Conservation (phyloP, 2,888 invertebrate genomes). For the Melikaiella ostensackeni region DNA sequence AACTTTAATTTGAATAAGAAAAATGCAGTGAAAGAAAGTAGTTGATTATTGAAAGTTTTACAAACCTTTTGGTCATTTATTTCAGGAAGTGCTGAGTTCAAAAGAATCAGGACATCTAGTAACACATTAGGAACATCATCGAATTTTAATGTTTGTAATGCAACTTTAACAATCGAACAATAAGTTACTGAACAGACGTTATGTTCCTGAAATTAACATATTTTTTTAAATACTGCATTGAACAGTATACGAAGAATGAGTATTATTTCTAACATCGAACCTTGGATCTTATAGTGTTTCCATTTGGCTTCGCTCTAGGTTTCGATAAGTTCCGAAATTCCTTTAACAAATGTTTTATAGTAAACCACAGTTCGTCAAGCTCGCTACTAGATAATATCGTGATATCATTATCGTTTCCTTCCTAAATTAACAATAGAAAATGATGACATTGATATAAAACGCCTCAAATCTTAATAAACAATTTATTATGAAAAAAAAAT, state of each 20-base stretch:
- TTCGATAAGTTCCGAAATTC: constrained; percentile 46
- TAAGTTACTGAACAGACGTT: background rate
- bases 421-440: constrained; percentile 35
- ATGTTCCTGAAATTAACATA: constrained; percentile 4
- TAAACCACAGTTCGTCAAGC: constrained; percentile 54
- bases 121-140: constrained; percentile 53
- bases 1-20: background rate
- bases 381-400: constrained; percentile 49
- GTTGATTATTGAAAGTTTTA: background rate
- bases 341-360: constrained; percentile 47
- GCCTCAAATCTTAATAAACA: too few relatives aligned
- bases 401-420: constrained; percentile 49
- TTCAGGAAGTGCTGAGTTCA: constrained; percentile 52
- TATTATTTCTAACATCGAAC: background rate
- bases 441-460: background rate
- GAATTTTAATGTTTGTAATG: constrained; percentile 49
- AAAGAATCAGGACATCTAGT: constrained; percentile 49
- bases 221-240: background rate
- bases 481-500: too few relatives aligned
- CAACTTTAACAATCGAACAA: constrained; percentile 37
- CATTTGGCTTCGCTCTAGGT: background rate
- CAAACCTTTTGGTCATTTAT: constrained; percentile 53
- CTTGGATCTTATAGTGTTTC: background rate
- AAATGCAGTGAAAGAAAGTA: background rate
- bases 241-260: too few relatives aligned